Percentiles rank a stretch among this genome's conserved stretches.
phyloP scores from a whole-genome alignment of 1,140 invertebrate genomes.

The Zophobas atratus region DNA sequence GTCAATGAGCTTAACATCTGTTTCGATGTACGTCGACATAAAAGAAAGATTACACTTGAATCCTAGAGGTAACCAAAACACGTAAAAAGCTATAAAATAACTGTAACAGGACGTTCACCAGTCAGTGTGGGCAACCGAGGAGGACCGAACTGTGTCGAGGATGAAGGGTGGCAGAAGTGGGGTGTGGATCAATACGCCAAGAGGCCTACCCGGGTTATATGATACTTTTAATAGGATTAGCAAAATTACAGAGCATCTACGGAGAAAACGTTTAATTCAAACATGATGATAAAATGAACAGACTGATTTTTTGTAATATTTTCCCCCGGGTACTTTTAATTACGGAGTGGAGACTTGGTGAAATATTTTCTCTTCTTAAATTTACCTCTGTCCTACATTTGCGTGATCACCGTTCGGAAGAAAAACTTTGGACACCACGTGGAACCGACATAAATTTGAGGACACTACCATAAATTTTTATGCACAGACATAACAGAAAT shows the following conservation, averaged over 20 bases:
- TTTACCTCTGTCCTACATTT: neutral
- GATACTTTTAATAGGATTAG: conserved; percentile 64
- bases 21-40: neutral
- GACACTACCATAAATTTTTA: neutral
- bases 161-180: conserved; percentile 46
- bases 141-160: conserved; percentile 47
- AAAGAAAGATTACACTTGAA: conserved; percentile 15
- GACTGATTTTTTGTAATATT: conserved; percentile 47
- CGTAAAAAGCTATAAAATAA: conserved; percentile 40
- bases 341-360: neutral
- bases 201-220: conserved; percentile 60
- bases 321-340: conserved; percentile 10
- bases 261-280: conserved; percentile 62
- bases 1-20: neutral
- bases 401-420: neutral
- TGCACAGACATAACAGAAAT: neutral
- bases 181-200: conserved; percentile 59
- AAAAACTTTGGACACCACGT: neutral
- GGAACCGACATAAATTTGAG: neutral
- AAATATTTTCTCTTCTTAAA: conserved; percentile 1
- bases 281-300: conserved; percentile 53
- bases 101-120: conserved; percentile 46
- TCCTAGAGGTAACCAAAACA: conserved; percentile 33
- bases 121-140: conserved; percentile 33
- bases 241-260: conserved; percentile 61